Percentiles rank a stretch among this genome's conserved stretches.
These are phyloP conservation scores for Steatornis caripensis DNA, from an alignment of 2,113 vertebrate genomes.

Conservation along the genomic window DNA sequence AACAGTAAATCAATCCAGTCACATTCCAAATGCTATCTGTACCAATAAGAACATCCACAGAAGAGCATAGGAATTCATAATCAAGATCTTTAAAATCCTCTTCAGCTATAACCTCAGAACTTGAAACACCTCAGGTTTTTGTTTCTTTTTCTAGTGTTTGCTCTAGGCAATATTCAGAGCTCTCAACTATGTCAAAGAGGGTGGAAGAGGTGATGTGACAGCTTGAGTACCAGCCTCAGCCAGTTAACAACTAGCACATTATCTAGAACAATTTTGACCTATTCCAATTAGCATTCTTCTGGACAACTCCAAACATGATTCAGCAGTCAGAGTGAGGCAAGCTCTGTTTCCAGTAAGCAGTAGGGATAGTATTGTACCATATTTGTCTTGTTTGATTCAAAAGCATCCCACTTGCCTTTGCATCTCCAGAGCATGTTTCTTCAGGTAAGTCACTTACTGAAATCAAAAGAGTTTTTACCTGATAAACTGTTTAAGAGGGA, in stretches of 20 bases:
- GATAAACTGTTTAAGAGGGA: fast-evolving
- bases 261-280: fast-evolving
- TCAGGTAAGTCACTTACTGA: background rate
- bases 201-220: background rate
- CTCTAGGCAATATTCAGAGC: background rate
- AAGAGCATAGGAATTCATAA: background rate
- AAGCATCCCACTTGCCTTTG: background rate
- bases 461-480: fast-evolving
- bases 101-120: background rate
- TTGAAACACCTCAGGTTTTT: background rate
- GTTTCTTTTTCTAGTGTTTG: background rate
- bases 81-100: background rate
- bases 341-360: background rate
- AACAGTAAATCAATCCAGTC: background rate
- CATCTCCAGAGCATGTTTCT: background rate
- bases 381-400: background rate
- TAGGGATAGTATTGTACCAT: too few relatives aligned
- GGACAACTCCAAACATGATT: background rate
- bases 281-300: background rate
- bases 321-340: background rate
- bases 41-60: background rate
- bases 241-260: background rate
- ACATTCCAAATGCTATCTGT: background rate
- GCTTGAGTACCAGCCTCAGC: background rate
- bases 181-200: background rate